Conservation (phyloP, 2,113 vertebrate genomes). For the Sterna hirundo region DNA sequence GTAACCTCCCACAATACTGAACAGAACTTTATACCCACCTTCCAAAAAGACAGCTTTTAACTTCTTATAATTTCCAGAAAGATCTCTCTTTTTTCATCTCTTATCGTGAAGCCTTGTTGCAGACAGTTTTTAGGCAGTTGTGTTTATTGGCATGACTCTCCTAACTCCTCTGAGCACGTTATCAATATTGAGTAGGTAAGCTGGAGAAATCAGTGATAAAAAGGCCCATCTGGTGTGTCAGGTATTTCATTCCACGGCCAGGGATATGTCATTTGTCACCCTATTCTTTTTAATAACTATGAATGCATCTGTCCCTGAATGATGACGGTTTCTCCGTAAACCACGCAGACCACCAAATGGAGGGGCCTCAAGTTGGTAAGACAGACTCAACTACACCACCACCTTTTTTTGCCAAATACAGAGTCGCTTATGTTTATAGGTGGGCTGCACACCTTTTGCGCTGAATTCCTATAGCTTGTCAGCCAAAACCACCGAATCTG, state of each 20-base stretch:
- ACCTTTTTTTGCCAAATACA: background rate
- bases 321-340: background rate
- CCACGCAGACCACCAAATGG: background rate
- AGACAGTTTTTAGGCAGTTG: slow-evolving; percentile 8
- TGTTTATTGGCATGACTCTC: background rate
- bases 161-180: background rate
- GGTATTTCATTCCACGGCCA: background rate
- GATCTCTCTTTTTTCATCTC: background rate
- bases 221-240: background rate
- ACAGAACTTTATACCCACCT: background rate
- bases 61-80: background rate
- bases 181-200: background rate
- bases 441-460: background rate
- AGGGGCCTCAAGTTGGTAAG: background rate
- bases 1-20: background rate
- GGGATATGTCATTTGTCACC: background rate
- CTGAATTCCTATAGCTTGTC: background rate
- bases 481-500: background rate
- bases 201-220: background rate
- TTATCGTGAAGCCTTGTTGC: background rate
- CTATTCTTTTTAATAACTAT: background rate
- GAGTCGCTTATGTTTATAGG: background rate
- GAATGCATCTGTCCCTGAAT: background rate
- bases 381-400: background rate
- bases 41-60: background rate